Percentiles rank a stretch among this genome's conserved stretches.
Evolutionary conservation across 2,888 invertebrate genomes (phyloP).

Genomic region (Acanthosepion esculentum): DNA sequence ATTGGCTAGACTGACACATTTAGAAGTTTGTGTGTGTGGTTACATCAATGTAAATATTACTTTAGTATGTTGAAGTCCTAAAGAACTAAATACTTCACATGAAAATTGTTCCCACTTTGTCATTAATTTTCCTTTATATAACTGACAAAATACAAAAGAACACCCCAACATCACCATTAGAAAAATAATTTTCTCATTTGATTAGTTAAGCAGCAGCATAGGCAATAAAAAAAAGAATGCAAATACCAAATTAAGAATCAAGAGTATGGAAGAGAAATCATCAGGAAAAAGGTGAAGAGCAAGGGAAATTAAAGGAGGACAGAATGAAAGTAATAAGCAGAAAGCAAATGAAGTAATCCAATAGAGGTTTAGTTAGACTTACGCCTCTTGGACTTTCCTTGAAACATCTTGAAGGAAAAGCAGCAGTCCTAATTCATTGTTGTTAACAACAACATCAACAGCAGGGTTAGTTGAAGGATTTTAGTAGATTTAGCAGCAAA

Average conservation of each 20-base stretch:
- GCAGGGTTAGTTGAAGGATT: constrained; percentile 21
- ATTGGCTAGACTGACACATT: no score
- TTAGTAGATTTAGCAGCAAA: constrained; percentile 37
- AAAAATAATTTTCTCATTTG: neutral
- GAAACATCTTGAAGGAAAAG: constrained; percentile 45
- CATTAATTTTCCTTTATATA: no score
- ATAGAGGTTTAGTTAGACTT: constrained; percentile 36
- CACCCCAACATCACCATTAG: no score
- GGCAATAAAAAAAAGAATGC: neutral
- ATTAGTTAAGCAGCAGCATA: neutral
- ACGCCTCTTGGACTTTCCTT: constrained; percentile 44
- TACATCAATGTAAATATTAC: no score
- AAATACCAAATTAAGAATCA: neutral
- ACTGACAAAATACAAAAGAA: no score
- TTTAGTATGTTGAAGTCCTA: no score
- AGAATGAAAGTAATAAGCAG: constrained; percentile 38
- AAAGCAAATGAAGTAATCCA: constrained; percentile 21
- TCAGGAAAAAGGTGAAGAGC: neutral
- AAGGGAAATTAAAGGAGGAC: no score
- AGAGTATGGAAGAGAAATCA: neutral
- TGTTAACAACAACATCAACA: constrained; percentile 17
- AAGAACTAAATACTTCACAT: no score
- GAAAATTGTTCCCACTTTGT: no score
- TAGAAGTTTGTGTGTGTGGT: no score
- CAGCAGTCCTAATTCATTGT: constrained; percentile 42